Evolutionary conservation across 2,888 invertebrate species (phyloP).

Genomic region (Ypsolopha scabrella): DNA sequence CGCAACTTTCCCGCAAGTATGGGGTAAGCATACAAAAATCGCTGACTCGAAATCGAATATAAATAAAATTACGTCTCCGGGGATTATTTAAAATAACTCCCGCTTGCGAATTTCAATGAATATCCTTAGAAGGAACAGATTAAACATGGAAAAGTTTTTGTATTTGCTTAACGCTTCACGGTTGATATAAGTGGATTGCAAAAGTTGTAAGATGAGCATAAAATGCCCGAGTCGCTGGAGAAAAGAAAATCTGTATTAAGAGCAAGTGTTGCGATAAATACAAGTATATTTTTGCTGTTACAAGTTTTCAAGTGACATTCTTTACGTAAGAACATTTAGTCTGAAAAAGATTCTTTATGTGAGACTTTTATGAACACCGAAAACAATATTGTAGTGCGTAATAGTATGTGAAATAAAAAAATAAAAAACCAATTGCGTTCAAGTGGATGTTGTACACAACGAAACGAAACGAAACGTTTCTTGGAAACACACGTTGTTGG

Average conservation of each 20-base stretch:
- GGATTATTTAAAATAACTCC: conserved; percentile 59
- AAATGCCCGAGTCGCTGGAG: conserved; percentile 47
- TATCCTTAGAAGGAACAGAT: conserved; percentile 62
- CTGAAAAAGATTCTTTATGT: neutral
- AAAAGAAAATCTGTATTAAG: conserved; percentile 54
- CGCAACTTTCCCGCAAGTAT: neutral
- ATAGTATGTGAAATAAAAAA: too few relatives aligned
- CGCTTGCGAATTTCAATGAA: conserved; percentile 56
- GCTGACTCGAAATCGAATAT: conserved; percentile 6
- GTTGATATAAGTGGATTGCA: conserved; percentile 69
- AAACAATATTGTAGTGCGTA: neutral
- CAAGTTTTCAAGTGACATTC: conserved; percentile 38
- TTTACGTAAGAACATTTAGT: conserved; percentile 21
- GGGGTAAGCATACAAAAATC: conserved; percentile 2
- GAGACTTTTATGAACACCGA: neutral
- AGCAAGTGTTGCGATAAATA: conserved; percentile 51
- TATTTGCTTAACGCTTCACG: conserved; percentile 66
- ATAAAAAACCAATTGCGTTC: too few relatives aligned
- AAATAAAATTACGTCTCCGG: conserved; percentile 26
- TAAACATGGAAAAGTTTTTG: conserved; percentile 64
- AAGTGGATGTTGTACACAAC: too few relatives aligned
- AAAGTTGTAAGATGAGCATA: conserved; percentile 66
- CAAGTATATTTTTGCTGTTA: conserved; percentile 46
- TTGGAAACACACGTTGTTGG: too few relatives aligned
- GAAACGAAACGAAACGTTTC: too few relatives aligned